phyloP scores from a whole-genome alignment of 2,113 vertebrate genomes.

The Capreolus pygargus region DNA sequence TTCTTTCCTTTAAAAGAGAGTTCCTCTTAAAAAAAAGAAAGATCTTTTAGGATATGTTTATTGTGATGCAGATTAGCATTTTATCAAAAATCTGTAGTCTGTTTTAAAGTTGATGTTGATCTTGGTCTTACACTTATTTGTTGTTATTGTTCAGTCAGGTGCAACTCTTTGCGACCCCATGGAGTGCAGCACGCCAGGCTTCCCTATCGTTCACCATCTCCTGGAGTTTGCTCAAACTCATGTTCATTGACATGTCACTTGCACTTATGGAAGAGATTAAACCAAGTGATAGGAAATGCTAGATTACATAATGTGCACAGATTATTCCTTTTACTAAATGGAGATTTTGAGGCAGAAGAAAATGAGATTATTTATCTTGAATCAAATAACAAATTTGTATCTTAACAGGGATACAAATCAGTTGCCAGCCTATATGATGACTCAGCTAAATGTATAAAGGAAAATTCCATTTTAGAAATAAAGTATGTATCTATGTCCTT shows the following conservation, averaged over 20 bases:
- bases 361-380: not conserved
- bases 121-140: not conserved
- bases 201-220: not conserved
- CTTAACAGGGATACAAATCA: not conserved
- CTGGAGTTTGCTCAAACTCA: not conserved
- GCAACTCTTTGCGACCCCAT: not conserved
- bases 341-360: not conserved
- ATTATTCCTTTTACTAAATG: not conserved
- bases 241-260: not conserved
- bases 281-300: not conserved
- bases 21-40: not conserved
- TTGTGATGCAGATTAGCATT: not conserved
- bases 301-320: not conserved
- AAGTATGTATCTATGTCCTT: not conserved
- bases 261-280: not conserved
- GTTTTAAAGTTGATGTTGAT: not conserved
- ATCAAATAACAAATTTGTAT: not conserved
- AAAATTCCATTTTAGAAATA: not conserved
- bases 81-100: not conserved
- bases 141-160: not conserved
- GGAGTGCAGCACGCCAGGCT: not conserved
- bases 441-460: not conserved
- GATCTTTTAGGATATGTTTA: not conserved
- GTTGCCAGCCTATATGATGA: not conserved
- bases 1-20: not conserved